Conservation (phyloP, 2,113 vertebrate species). For the Pygoscelis adeliae region DNA sequence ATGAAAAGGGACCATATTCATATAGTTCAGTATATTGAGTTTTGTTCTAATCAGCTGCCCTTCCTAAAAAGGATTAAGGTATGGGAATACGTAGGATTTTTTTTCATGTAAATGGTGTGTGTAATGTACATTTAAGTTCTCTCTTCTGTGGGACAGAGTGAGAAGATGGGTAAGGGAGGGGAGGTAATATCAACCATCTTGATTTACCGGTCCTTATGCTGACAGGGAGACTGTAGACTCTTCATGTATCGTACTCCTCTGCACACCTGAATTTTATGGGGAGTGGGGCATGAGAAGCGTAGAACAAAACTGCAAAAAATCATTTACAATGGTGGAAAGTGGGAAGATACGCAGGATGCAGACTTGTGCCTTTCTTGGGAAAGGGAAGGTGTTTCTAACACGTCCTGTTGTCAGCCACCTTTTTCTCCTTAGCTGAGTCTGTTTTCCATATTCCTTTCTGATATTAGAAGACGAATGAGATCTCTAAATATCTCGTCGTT, state of each 20-base stretch:
- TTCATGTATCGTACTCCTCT: neutral
- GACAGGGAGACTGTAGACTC: fast-evolving
- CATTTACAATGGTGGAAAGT: neutral
- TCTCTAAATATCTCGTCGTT: neutral
- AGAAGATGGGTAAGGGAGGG: neutral
- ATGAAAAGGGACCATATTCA: neutral
- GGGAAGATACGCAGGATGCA: neutral
- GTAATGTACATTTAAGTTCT: neutral
- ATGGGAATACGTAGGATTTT: fast-evolving
- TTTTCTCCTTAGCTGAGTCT: neutral
- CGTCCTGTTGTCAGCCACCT: neutral
- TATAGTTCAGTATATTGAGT: neutral
- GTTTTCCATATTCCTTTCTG: neutral
- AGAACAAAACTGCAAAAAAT: neutral
- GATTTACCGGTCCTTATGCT: neutral
- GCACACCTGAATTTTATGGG: neutral
- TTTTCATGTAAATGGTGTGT: neutral
- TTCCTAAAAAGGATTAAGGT: neutral
- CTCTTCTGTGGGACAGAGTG: neutral
- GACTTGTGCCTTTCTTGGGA: neutral
- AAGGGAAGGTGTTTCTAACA: neutral
- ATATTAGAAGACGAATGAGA: neutral
- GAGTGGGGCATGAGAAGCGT: neutral
- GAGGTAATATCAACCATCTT: no score
- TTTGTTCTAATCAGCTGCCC: neutral